Conservation (phyloP, 2,113 vertebrate genomes). For the Pseudolaguvia tuberculata region DNA sequence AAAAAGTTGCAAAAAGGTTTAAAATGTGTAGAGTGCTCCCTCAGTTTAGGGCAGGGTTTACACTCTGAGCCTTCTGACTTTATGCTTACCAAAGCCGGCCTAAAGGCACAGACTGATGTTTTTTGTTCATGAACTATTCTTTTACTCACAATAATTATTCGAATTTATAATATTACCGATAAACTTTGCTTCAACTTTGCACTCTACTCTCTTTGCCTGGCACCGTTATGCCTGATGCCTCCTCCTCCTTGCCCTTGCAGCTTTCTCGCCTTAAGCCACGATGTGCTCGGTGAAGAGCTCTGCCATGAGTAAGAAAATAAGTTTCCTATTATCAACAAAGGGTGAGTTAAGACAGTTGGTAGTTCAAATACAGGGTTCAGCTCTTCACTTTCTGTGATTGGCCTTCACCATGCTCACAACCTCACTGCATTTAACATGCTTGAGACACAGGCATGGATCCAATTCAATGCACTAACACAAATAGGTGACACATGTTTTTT, state of each 20-base stretch:
- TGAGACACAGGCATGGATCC: neutral
- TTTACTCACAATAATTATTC: slow-evolving; percentile 27
- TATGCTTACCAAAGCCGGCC: slow-evolving; percentile 23
- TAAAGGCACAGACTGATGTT: slow-evolving; percentile 16
- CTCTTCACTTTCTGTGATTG: slow-evolving; percentile 40
- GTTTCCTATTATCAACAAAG: slow-evolving; percentile 65
- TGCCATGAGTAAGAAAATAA: slow-evolving; percentile 42
- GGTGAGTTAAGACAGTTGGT: slow-evolving; percentile 70
- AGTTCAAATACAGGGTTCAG: slow-evolving; percentile 71
- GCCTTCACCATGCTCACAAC: slow-evolving; percentile 1
- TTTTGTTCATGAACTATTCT: slow-evolving; percentile 7
- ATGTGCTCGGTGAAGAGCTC: slow-evolving; percentile 56
- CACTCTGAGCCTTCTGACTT: slow-evolving; percentile 19
- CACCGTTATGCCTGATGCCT: slow-evolving; percentile 11
- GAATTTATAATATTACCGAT: slow-evolving; percentile 32
- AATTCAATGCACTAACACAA: slow-evolving; percentile 23
- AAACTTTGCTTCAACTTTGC: slow-evolving; percentile 28
- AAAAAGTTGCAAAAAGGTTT: slow-evolving; percentile 4
- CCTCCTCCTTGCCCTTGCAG: slow-evolving; percentile 9
- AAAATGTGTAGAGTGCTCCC: slow-evolving; percentile 4
- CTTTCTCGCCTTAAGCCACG: slow-evolving; percentile 55
- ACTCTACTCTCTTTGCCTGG: slow-evolving; percentile 10
- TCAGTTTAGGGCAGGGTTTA: slow-evolving; percentile 25
- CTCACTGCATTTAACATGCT: slow-evolving; percentile 20
- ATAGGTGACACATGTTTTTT: neutral